These are phyloP conservation scores for Terebella lapidaria DNA, from an alignment of 2,888 invertebrate species.

Conservation along the genomic window DNA sequence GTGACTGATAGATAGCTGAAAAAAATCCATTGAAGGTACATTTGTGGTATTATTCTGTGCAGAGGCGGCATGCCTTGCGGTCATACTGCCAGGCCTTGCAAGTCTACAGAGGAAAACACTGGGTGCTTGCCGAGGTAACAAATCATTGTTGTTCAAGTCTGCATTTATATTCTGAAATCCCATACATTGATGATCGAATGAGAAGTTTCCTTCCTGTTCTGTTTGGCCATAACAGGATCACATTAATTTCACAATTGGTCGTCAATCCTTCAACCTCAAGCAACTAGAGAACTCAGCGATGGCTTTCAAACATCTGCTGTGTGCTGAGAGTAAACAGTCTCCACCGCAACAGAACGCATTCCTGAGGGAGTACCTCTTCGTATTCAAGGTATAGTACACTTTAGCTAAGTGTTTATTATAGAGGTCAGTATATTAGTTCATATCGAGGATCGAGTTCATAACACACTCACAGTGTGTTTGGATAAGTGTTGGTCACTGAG, in stretches of 20 bases:
- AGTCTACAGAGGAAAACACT: conserved; percentile 73
- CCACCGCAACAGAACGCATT: conserved; percentile 59
- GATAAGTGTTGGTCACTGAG: no score
- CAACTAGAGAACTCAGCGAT: conserved; percentile 66
- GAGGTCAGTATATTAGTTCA: no score
- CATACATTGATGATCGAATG: no score
- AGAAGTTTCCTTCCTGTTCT: no score
- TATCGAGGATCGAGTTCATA: no score
- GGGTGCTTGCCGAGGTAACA: conserved; percentile 75
- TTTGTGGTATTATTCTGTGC: conserved; percentile 9
- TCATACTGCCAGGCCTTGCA: conserved; percentile 89
- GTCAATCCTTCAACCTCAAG: conserved; percentile 78
- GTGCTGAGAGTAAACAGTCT: conserved; percentile 49
- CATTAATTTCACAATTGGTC: conserved; percentile 88
- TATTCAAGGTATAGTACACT: conserved; percentile 75
- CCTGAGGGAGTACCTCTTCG: conserved; percentile 79
- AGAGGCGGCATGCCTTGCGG: conserved; percentile 78
- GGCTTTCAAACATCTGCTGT: conserved; percentile 71
- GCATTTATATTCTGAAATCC: background rate
- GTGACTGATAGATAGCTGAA: no score
- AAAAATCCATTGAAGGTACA: background rate
- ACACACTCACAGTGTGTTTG: no score
- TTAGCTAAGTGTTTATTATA: no score
- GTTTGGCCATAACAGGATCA: conserved; percentile 64
- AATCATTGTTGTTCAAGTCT: background rate